A percentile compares a stretch with the other conserved stretches of the same genome.
Evolutionary conservation across 1,140 invertebrate species (phyloP).

Genomic region (Acromyrmex echinatior): DNA sequence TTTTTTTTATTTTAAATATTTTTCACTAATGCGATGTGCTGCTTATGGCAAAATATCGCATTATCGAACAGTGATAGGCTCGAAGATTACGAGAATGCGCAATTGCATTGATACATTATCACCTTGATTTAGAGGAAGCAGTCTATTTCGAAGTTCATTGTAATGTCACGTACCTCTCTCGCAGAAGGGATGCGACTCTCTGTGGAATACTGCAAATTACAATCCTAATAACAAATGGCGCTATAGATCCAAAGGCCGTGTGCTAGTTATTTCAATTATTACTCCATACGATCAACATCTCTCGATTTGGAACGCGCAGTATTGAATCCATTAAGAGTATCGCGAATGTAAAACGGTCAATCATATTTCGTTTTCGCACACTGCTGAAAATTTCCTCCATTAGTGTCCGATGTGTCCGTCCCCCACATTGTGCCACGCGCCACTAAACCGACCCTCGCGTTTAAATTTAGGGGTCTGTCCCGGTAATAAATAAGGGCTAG

Average conservation of each 20-base stretch:
- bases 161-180: background rate
- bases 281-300: background rate
- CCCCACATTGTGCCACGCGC: conserved; percentile 40
- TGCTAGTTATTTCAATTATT: conserved; percentile 62
- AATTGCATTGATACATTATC: conserved; percentile 9
- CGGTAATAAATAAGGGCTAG: conserved; percentile 53
- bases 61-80: background rate
- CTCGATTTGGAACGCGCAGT: conserved; percentile 36
- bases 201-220: background rate
- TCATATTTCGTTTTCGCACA: conserved; percentile 47
- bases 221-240: conserved; percentile 8
- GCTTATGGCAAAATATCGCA: background rate
- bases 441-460: conserved; percentile 66
- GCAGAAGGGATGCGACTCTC: background rate
- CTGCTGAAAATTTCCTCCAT: conserved; percentile 65
- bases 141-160: conserved; percentile 31
- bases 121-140: conserved; percentile 27
- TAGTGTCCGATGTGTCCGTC: conserved; percentile 39
- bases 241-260: background rate
- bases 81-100: background rate
- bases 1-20: background rate
- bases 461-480: conserved; percentile 68
- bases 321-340: conserved; percentile 61
- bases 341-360: conserved; percentile 2
- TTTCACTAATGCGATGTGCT: background rate